Evolutionary conservation across 2,113 vertebrate species (phyloP).

Genomic region (Neopipo cinnamomea): DNA sequence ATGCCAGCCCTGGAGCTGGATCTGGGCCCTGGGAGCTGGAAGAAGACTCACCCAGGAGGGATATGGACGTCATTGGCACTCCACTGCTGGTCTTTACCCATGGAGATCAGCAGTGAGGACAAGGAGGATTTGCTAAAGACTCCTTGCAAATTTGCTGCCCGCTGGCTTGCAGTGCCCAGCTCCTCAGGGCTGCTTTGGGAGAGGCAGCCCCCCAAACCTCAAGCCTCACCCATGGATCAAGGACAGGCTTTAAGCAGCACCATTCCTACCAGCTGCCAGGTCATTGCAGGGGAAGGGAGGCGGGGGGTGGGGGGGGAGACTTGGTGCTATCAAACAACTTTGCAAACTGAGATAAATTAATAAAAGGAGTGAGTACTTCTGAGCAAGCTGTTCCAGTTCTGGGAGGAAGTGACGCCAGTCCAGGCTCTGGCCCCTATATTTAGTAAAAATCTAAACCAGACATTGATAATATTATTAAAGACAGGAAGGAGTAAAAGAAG

Average conservation of each 20-base stretch:
- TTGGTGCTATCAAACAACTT: neutral
- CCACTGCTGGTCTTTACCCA: neutral
- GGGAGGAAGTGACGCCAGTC: constrained; percentile 18
- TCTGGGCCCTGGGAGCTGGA: neutral
- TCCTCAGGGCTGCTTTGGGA: neutral
- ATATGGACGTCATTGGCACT: neutral
- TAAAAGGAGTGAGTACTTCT: neutral
- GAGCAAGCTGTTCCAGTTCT: constrained; percentile 18
- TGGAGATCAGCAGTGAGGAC: neutral
- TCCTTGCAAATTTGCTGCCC: neutral
- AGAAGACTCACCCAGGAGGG: neutral
- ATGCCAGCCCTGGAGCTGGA: neutral
- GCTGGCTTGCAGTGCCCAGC: rapidly evolving
- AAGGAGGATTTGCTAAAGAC: neutral
- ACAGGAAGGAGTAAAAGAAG: constrained; percentile 61
- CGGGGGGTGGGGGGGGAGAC: neutral
- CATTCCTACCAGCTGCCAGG: neutral
- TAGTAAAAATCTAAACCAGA: constrained; percentile 72
- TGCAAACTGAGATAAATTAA: constrained; percentile 20
- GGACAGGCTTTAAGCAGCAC: neutral
- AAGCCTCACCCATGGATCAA: neutral
- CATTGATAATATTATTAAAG: constrained; percentile 67
- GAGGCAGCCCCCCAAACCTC: neutral
- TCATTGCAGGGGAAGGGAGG: neutral
- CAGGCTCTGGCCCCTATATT: constrained; percentile 56